Evolutionary conservation across 2,888 invertebrate genomes (phyloP).

Genomic region (Philaethria dido): DNA sequence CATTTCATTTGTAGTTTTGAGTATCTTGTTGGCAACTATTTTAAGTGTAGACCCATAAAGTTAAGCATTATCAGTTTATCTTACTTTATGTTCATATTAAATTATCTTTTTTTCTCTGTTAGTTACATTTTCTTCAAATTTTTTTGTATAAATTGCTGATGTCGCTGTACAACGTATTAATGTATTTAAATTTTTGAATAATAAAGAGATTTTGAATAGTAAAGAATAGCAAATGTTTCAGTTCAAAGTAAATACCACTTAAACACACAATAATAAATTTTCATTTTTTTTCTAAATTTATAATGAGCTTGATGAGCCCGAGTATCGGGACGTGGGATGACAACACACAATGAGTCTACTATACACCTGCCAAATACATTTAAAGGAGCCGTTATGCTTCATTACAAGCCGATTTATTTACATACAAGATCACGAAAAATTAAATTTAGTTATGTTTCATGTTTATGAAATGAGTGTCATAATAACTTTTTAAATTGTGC

Average conservation of each 20-base stretch:
- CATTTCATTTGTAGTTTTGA: slow-evolving; percentile 39
- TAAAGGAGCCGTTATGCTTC: slow-evolving; percentile 29
- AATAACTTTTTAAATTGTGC: slow-evolving; percentile 1
- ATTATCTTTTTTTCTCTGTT: background rate
- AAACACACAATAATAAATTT: background rate
- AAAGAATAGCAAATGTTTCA: background rate
- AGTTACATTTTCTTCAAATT: background rate
- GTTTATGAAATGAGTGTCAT: slow-evolving; percentile 19
- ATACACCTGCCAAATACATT: slow-evolving; percentile 32
- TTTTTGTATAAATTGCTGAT: background rate
- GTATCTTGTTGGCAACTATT: slow-evolving; percentile 27
- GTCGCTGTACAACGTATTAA: background rate
- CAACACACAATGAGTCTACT: slow-evolving; percentile 33
- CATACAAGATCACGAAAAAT: slow-evolving; percentile 28
- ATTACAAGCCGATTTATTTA: slow-evolving; percentile 36
- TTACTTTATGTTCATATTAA: background rate
- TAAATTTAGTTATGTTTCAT: slow-evolving; percentile 17
- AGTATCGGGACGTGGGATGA: slow-evolving; percentile 26
- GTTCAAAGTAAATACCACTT: background rate
- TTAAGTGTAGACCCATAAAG: slow-evolving; percentile 15
- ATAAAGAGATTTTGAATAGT: background rate
- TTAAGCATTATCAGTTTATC: slow-evolving; percentile 17
- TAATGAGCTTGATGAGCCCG: slow-evolving; percentile 30
- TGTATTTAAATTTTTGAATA: background rate
- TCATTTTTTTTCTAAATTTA: slow-evolving; percentile 35